Base-by-base conservation (phyloP, 2,797 vertebrate genomes). In the Trachops cirrhosus region DNA sequence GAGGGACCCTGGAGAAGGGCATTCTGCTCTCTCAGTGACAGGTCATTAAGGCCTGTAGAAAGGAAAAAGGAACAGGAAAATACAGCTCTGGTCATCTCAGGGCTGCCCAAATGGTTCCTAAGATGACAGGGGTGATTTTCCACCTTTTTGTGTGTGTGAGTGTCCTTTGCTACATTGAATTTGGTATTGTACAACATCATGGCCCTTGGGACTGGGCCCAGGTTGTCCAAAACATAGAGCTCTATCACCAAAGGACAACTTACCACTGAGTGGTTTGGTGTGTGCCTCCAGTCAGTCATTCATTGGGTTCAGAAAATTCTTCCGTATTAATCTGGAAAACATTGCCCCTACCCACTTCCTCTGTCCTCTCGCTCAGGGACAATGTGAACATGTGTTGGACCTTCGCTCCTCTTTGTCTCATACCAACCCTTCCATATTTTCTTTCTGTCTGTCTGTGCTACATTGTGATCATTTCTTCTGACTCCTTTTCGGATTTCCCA, bases 111-210 rank as follows among this genome's bases (percentile, higher is more conserved):
- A 64, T 41, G 6, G n/a, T 37, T 86, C 39, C 41, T 41, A 46
- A 50, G 93, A 79, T 86, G 79, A 39, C 6, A 48, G 9, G 3
- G 41, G 24, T 86, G 44, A 62, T 71, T 70, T 95, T 59, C 71
- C 44, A 39, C 29, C 62, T 77, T 75, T 79, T 88, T 24, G 73
- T 34, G 54, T 22, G 22, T 83, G 73, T 34, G 54, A 19, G 22
- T 83, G 91, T 88, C 83, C 88, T 94, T 83, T 80, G 83, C 64
- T 89, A 29, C 74, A 46, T 75, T 84, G 91, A 80, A 70, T 62
- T 71, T 79, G 70, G 21, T 71, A 34, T 91, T 79, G 24, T 71
- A 88, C 74, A 87, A 83, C 18, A 79, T 24, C 10, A 9, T 70
- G 64, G 62, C 48, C 73, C 29, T 59, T 85, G 64, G 68, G 48